Evolutionary conservation across 1,140 invertebrate genomes (phyloP).

Genomic region (Choristoneura fumiferana): DNA sequence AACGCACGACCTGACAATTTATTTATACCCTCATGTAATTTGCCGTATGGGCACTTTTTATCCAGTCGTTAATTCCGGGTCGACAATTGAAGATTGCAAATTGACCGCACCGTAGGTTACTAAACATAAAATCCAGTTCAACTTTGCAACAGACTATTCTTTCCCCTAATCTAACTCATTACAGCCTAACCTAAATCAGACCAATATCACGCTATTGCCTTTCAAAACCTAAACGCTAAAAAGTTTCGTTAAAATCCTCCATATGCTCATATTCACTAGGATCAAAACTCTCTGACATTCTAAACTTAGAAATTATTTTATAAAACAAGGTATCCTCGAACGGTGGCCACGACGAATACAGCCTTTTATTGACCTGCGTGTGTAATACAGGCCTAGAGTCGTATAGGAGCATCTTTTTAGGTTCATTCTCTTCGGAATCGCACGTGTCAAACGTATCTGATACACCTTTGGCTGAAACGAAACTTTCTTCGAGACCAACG

Average conservation of each 20-base stretch:
- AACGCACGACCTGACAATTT: too few species aligned
- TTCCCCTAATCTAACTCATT: too few species aligned
- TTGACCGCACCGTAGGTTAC: too few species aligned
- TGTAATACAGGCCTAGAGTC: slow-evolving; percentile 32
- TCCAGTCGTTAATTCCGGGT: too few species aligned
- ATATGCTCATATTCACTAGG: slow-evolving; percentile 35
- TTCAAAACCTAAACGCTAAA: background rate
- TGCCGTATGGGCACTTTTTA: too few species aligned
- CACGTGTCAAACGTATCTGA: slow-evolving; percentile 37
- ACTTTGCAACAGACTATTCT: too few species aligned
- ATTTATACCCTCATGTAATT: too few species aligned
- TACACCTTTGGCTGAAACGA: slow-evolving; percentile 27
- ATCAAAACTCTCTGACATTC: slow-evolving; percentile 72
- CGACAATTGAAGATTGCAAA: too few species aligned
- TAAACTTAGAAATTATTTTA: slow-evolving; percentile 68
- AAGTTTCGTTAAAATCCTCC: background rate
- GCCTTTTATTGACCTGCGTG: slow-evolving; percentile 11
- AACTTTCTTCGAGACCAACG: background rate
- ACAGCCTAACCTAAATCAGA: too few species aligned
- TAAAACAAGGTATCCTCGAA: slow-evolving; percentile 75
- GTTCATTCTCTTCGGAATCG: slow-evolving; percentile 27
- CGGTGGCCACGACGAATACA: slow-evolving; percentile 63
- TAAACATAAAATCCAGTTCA: too few species aligned
- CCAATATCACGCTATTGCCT: too few species aligned
- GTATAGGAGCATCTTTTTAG: slow-evolving; percentile 38